Conservation (phyloP, 1,140 invertebrate genomes). For the Oryctes rhinoceros region DNA sequence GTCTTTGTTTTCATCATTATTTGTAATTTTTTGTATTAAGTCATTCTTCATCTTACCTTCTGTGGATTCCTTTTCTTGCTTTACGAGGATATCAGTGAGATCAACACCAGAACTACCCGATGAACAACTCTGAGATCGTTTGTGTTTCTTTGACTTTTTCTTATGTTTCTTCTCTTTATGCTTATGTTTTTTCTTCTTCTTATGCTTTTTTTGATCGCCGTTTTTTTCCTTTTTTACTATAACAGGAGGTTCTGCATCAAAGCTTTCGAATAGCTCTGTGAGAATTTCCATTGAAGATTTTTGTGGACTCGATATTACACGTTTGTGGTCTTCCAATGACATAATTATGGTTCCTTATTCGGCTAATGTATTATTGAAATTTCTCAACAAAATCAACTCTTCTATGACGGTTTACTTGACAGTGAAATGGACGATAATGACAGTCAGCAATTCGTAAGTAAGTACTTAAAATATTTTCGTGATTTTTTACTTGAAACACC, state of each 20-base stretch:
- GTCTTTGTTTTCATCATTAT: constrained; percentile 18
- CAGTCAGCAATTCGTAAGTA: not conserved
- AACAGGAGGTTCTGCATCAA: constrained; percentile 70
- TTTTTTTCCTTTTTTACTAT: constrained; percentile 68
- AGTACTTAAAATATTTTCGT: not conserved
- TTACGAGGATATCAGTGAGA: constrained; percentile 56
- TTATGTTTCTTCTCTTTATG: constrained; percentile 63
- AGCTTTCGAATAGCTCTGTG: constrained; percentile 78
- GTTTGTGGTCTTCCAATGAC: constrained; percentile 46
- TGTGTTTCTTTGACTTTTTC: constrained; percentile 55
- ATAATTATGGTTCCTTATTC: constrained; percentile 21
- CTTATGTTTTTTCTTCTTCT: constrained; percentile 67
- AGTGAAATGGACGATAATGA: not conserved
- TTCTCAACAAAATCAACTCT: constrained; percentile 6
- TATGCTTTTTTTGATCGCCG: constrained; percentile 66
- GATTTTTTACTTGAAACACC: not conserved
- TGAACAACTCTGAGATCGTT: constrained; percentile 50
- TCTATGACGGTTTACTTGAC: not conserved
- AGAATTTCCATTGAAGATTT: constrained; percentile 78
- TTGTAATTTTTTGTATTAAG: constrained; percentile 5
- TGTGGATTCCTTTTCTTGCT: constrained; percentile 50
- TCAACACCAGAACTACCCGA: constrained; percentile 53
- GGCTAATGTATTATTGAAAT: not conserved
- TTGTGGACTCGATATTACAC: constrained; percentile 13
- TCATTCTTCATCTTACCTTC: not conserved